Evolutionary conservation across 1,140 invertebrate species (phyloP).

Genomic region (Bradynema listronoti): DNA sequence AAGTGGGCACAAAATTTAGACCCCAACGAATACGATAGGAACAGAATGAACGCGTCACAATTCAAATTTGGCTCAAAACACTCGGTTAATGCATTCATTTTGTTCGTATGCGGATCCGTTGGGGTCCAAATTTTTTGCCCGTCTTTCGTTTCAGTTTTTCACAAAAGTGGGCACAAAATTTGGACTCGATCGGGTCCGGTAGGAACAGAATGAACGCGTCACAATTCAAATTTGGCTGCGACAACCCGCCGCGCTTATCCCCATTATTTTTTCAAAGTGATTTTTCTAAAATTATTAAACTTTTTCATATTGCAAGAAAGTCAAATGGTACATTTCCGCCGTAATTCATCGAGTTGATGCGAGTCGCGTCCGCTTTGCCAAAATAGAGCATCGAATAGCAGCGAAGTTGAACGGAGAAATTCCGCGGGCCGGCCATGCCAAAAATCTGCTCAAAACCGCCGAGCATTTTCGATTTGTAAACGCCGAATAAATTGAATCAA

Average conservation of each 20-base stretch:
- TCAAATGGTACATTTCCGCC: conserved; percentile 48
- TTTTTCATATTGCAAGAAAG: no score
- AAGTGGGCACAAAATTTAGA: no score
- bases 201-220: neutral
- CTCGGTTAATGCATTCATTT: no score
- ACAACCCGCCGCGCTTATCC: neutral
- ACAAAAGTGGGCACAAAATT: neutral
- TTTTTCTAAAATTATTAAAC: neutral
- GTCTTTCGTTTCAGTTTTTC: no score
- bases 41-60: no score
- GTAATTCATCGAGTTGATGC: conserved; percentile 53
- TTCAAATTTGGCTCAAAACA: no score
- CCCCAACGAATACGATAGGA: no score
- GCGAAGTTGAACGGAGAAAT: conserved; percentile 34
- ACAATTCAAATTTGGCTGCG: neutral
- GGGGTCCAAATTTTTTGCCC: no score
- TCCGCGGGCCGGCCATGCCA: conserved; percentile 16
- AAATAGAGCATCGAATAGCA: conserved; percentile 47
- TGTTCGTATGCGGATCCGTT: no score
- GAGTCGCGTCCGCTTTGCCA: conserved; percentile 41
- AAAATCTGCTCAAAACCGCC: conserved; percentile 26
- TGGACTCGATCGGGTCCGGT: neutral
- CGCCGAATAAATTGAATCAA: neutral
- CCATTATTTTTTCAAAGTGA: neutral
- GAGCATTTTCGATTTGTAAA: conserved; percentile 19